phyloP scores from a whole-genome alignment of 2,888 invertebrate genomes.

The Synergus itoensis region DNA sequence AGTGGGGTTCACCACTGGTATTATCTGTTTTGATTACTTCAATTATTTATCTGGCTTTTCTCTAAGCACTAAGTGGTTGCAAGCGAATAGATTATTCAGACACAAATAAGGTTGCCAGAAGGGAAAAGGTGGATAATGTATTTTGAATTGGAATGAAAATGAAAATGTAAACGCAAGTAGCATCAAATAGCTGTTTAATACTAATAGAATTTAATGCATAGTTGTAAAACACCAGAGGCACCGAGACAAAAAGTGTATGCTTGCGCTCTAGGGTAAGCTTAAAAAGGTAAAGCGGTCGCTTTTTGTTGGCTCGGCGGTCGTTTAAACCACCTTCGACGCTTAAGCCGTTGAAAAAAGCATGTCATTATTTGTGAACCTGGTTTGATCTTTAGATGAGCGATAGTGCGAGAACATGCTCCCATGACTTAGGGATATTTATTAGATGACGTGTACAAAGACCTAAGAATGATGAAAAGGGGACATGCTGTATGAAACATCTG shows the following conservation, averaged over 20 bases:
- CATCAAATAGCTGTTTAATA: neutral
- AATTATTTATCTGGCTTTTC: neutral
- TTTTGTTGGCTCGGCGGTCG: neutral
- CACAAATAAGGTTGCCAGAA: too few relatives aligned
- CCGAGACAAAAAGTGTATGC: neutral
- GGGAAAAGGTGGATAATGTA: too few relatives aligned
- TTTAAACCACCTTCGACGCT: neutral
- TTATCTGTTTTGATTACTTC: neutral
- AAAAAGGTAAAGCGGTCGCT: neutral
- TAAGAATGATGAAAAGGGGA: neutral
- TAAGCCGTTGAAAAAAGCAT: slow-evolving; percentile 1
- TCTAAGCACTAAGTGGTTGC: neutral
- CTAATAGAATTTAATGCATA: neutral
- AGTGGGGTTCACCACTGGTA: neutral
- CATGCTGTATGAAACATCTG: neutral
- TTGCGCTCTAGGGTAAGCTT: slow-evolving; percentile 11
- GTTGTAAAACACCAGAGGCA: neutral
- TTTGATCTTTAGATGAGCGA: slow-evolving; percentile 9
- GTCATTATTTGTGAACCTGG: neutral
- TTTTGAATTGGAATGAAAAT: neutral
- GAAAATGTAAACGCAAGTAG: neutral
- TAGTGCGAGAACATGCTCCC: neutral
- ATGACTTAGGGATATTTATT: slow-evolving; percentile 13
- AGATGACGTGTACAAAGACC: neutral
- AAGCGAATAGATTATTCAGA: too few relatives aligned